phyloP scores from a whole-genome alignment of 2,888 invertebrate genomes.

The Arrhopalites spinosus region DNA sequence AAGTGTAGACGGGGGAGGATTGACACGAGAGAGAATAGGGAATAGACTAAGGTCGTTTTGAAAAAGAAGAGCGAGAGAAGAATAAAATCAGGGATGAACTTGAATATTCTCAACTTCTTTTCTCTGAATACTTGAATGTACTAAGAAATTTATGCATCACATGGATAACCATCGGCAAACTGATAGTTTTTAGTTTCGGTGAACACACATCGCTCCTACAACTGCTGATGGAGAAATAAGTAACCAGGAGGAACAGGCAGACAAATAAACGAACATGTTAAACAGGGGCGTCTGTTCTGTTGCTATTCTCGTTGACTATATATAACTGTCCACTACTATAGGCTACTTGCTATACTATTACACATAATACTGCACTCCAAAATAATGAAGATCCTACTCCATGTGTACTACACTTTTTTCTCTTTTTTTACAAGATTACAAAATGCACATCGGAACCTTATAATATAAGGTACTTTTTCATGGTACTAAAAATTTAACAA shows the following conservation, averaged over 20 bases:
- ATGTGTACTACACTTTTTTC: neutral
- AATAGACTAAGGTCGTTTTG: too few species aligned
- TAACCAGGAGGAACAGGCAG: slow-evolving; percentile 4
- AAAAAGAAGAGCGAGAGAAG: slow-evolving; percentile 2
- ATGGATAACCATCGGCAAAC: neutral
- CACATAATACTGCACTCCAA: neutral
- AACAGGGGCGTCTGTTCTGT: slow-evolving; percentile 1
- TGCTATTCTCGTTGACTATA: neutral
- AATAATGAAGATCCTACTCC: neutral
- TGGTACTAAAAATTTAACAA: too few species aligned
- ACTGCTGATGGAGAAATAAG: neutral
- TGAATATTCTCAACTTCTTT: too few species aligned
- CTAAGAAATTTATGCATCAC: neutral
- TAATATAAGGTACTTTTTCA: too few species aligned
- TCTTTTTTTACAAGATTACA: neutral
- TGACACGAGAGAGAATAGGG: neutral
- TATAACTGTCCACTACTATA: neutral
- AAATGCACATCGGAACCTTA: neutral
- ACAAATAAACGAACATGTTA: neutral
- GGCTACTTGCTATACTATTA: neutral
- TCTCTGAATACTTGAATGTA: too few species aligned
- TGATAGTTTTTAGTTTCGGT: neutral
- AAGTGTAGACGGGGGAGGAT: too few species aligned
- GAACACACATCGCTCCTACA: neutral
- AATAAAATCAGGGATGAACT: neutral